Evolutionary conservation across 2,888 invertebrate genomes (phyloP), one percentile per base, ranked within the genome.

Genomic region (Chloroclystis v-ata): DNA sequence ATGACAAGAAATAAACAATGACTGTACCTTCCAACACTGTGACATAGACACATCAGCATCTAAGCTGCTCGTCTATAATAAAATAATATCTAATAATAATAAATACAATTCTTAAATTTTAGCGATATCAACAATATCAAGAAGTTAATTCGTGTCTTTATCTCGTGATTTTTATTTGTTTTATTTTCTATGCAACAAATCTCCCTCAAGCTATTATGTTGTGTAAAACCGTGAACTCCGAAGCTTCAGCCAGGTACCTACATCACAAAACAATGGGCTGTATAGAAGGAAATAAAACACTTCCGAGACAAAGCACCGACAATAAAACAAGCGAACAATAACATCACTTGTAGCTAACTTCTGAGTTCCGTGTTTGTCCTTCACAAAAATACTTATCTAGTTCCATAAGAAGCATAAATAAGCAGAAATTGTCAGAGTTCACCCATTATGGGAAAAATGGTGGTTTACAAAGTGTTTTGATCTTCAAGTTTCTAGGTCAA

Each of bases 321-420:
- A 41, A 41, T 49, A 49, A 49, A 49, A 44, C 11, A 37, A 20
- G 28, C 14, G 26, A 44, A 49, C 41, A 45, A 45, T 44, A 49
- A 49, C 43, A 44, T 37, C 32, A 37, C 39, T 41, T 49, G 29
- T 37, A 35, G 35, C 16, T 20, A 45, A 49, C 41, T 49, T 49
- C 37, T 6, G 40, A 12, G 37, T 40, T 39, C 26, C 30, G 43
- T 44, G 48, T 44, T 44, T 49, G 40, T 43, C 25, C 29, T 16
- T 29, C 20, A 42, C 41, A 35, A 48, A 42, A 35, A 39, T 48
- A 24, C 39, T 41, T 41, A 33, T 44, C 35, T 32, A 49, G 37
- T 49, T 44, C 30, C 48, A 29, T 28, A 44, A 44, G 29, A 49
- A 37, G 20, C 39, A 48, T 43, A 48, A 48, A 48, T 12, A 37